A percentile compares a stretch with the other conserved stretches of the same genome.
Conservation (phyloP, 2,113 vertebrate genomes). For the Polypterus senegalus region DNA sequence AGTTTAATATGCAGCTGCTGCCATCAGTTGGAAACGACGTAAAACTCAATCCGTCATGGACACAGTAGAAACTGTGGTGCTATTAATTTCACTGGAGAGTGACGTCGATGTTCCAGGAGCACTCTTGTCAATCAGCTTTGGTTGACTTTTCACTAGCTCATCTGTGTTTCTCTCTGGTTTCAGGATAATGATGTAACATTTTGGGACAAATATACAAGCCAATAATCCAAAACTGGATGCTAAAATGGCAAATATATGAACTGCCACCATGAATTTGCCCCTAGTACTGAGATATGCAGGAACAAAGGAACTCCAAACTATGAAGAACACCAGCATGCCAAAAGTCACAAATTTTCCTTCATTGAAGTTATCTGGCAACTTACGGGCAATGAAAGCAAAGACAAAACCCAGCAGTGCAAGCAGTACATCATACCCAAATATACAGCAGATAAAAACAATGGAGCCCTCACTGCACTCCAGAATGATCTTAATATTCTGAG, state of each 20-base stretch:
- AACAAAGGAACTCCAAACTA: conserved; percentile 74
- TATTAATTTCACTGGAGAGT: conserved; percentile 37
- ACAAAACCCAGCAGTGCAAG: conserved; percentile 59
- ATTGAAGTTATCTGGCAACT: conserved; percentile 63
- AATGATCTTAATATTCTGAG: conserved; percentile 67
- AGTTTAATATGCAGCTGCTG: too few relatives aligned
- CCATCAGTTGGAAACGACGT: too few relatives aligned
- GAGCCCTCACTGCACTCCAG: conserved; percentile 64
- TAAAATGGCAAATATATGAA: conserved; percentile 75
- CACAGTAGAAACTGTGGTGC: conserved; percentile 37
- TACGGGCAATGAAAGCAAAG: conserved; percentile 55
- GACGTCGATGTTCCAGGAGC: conserved; percentile 55
- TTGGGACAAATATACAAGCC: conserved; percentile 64
- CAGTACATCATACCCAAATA: conserved; percentile 62
- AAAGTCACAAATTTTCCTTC: conserved; percentile 69
- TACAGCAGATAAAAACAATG: conserved; percentile 58
- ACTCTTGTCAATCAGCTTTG: conserved; percentile 30
- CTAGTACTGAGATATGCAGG: conserved; percentile 74
- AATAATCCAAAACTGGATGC: conserved; percentile 72
- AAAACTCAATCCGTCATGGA: conserved; percentile 35
- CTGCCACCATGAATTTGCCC: conserved; percentile 74
- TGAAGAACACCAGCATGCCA: conserved; percentile 72
- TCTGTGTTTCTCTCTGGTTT: conserved; percentile 63
- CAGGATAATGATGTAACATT: conserved; percentile 65
- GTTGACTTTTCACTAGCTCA: conserved; percentile 49